Evolutionary conservation across 2,113 vertebrate genomes (phyloP), one percentile per base, ranked within the genome.

Genomic region (Clarias gariepinus): DNA sequence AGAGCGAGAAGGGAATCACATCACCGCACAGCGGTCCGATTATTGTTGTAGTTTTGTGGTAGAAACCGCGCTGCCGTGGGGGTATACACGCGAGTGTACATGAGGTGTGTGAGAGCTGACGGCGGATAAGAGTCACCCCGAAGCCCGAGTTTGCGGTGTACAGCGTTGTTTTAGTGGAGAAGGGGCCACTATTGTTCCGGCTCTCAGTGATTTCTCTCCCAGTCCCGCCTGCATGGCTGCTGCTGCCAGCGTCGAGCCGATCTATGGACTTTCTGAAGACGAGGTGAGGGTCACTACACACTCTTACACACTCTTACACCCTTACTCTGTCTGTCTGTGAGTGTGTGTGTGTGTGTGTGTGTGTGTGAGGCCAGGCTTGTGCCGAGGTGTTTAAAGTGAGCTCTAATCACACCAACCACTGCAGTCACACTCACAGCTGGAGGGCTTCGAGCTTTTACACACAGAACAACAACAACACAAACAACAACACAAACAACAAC

Each of bases 221-320:
- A 23, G 82, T 15, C 21, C 89, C 86, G 92, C 88, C 93, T 95
- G 91, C 94, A 96, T 96, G 95, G 95, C 95, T 94, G 91, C 94
- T 93, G 95, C 95, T 94, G 91, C 94, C 93, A 95, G 91, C 92
- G 91, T 88, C 88, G 95, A 96, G 84, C 94, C 94, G 23, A 95
- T 96, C 89, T 95, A 96, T 89, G 95, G 95, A 91, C 95, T 96
- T 90, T 95, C 95, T 88, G 95, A 96, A 91, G 95, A 96, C 53
- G 95, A 96, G 93, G 95, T 96, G 92, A 94, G 94, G 86, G 58
- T 0, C 47, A 85, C 18, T 33, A n/a, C 12, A 60, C 28, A 2
- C 5, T 79, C 10, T 10, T 23, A 5, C 71, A 19, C n/a, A n/a
- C n/a, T n/a, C n/a, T n/a, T n/a, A n/a, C n/a, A n/a, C n/a, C n/a